Percentiles rank a stretch among this genome's conserved stretches.
These are phyloP conservation scores for Macheiramphus alcinus DNA, from an alignment of 2,113 vertebrate genomes.

Conservation along the genomic window DNA sequence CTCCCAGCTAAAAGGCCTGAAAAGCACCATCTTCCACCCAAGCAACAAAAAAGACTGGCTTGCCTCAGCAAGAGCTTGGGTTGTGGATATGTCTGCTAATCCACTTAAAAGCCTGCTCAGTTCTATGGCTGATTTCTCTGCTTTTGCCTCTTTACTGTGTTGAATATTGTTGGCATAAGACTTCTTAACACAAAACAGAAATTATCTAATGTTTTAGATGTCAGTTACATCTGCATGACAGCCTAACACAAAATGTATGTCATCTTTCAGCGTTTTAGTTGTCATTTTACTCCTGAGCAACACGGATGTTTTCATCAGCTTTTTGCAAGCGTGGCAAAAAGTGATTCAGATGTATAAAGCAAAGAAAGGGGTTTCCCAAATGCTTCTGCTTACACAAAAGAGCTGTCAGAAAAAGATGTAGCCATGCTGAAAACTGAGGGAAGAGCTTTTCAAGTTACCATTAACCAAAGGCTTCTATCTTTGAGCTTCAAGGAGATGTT, in stretches of 20 bases:
- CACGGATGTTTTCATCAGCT: not conserved
- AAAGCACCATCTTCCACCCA: not conserved
- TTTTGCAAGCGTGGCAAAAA: conserved; percentile 1
- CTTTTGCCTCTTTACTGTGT: not conserved
- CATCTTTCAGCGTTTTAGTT: not conserved
- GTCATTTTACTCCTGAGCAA: conserved; percentile 9
- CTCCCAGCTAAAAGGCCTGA: not conserved
- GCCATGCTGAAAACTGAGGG: not conserved
- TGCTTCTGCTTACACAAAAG: not conserved
- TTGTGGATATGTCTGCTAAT: not conserved
- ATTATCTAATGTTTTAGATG: not conserved
- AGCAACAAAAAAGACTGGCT: not conserved
- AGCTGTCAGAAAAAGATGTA: conserved; percentile 16
- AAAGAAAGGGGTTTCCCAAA: not conserved
- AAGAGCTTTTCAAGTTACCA: not conserved
- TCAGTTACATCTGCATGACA: not conserved
- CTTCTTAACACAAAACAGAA: not conserved
- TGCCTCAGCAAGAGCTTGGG: not conserved
- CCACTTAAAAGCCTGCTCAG: not conserved
- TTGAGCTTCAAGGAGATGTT: not conserved
- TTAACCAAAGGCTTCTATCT: not conserved
- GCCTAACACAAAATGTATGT: not conserved
- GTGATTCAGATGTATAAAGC: not conserved
- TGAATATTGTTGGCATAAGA: not conserved
- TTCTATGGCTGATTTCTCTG: not conserved